phyloP scores from a whole-genome alignment of 2,888 invertebrate genomes.

The Calliphora vomitoria region DNA sequence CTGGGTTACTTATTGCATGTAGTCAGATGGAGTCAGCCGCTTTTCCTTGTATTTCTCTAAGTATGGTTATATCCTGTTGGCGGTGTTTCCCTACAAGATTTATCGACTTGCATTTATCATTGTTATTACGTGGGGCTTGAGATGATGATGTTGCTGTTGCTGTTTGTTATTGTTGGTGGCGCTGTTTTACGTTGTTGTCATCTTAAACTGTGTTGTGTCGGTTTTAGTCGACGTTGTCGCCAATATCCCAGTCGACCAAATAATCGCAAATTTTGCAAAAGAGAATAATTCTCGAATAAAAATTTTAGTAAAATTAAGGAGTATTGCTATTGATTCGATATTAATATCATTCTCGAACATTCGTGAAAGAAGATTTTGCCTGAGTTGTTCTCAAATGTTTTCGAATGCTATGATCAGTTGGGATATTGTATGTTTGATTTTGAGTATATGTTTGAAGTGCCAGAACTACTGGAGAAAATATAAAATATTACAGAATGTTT shows the following conservation, averaged over 20 bases:
- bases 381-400: too few relatives aligned
- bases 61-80: slow-evolving; percentile 37
- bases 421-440: too few relatives aligned
- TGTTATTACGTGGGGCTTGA: slow-evolving; percentile 63
- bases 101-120: slow-evolving; percentile 71
- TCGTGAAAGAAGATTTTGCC: too few relatives aligned
- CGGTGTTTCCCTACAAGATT: slow-evolving; percentile 50
- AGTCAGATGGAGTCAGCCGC: not conserved
- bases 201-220: slow-evolving; percentile 42
- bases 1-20: slow-evolving; percentile 4
- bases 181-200: slow-evolving; percentile 1
- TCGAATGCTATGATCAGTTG: too few relatives aligned
- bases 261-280: too few relatives aligned
- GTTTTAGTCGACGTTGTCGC: slow-evolving; percentile 35
- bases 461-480: not conserved
- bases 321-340: too few relatives aligned
- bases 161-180: not conserved
- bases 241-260: not conserved
- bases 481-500: not conserved
- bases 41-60: slow-evolving; percentile 45
- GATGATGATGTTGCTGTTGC: slow-evolving; percentile 34
- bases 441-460: not conserved
- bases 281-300: too few relatives aligned
- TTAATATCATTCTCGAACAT: too few relatives aligned
- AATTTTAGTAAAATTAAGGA: too few relatives aligned